Evolutionary conservation across 1,140 invertebrate species (phyloP).

Genomic region (Zaprionus lachaisei): DNA sequence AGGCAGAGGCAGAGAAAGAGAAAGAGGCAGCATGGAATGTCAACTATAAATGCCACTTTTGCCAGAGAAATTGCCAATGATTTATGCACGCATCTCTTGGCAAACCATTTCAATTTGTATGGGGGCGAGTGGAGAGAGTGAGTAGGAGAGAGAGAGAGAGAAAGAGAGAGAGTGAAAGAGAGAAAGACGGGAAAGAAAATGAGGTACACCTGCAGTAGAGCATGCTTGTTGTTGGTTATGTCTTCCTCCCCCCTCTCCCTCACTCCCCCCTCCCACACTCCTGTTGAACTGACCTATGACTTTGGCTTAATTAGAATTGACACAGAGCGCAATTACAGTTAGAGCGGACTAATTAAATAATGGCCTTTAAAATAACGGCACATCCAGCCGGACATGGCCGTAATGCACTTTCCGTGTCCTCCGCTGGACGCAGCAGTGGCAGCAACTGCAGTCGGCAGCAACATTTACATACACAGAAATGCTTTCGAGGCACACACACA

Average conservation of each 20-base stretch:
- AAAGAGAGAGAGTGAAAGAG: background rate
- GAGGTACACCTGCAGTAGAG: background rate
- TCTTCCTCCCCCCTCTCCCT: background rate
- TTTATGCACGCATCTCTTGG: slow-evolving; percentile 2
- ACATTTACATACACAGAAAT: slow-evolving; percentile 15
- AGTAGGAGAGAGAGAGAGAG: background rate
- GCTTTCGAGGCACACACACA: slow-evolving; percentile 20
- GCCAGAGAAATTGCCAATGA: background rate
- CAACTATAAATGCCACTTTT: background rate
- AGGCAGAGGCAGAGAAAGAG: background rate
- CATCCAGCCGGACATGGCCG: slow-evolving; percentile 33
- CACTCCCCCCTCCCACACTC: background rate
- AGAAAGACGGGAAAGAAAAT: background rate
- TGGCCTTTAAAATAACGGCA: slow-evolving; percentile 34
- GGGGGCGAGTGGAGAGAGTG: background rate
- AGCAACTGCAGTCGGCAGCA: slow-evolving; percentile 39
- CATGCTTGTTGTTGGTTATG: background rate
- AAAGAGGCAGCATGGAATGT: background rate
- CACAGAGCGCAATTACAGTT: slow-evolving; percentile 33
- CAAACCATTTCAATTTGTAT: background rate
- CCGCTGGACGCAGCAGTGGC: slow-evolving; percentile 45
- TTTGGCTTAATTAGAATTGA: slow-evolving; percentile 47
- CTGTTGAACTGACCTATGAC: slow-evolving; percentile 10
- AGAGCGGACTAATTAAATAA: slow-evolving; percentile 69
- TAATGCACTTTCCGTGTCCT: slow-evolving; percentile 77